A percentile compares a stretch with the other conserved stretches of the same genome.
These are phyloP conservation scores for Ormia ochracea DNA, from an alignment of 2,888 invertebrate species.

Conservation along the genomic window DNA sequence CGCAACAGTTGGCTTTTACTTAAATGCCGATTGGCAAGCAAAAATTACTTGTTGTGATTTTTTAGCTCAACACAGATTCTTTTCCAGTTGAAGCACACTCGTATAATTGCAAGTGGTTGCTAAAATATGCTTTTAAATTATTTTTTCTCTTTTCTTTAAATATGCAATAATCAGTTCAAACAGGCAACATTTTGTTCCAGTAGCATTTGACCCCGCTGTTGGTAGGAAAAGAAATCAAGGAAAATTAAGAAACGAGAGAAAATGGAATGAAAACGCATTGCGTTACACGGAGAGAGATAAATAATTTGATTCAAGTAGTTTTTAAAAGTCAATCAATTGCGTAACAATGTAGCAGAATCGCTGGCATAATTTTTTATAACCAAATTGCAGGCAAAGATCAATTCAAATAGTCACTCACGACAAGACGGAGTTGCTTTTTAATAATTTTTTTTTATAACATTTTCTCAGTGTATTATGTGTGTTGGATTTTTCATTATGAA, in stretches of 20 bases:
- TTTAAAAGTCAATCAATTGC: no score
- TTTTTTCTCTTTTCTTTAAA: background rate
- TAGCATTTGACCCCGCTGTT: conserved; percentile 45
- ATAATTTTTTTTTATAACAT: no score
- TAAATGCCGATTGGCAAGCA: conserved; percentile 17
- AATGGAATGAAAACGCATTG: no score
- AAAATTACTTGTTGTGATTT: conserved; percentile 9
- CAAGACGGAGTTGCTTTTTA: no score
- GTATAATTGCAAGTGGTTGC: conserved; percentile 11
- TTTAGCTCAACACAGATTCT: background rate
- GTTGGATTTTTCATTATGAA: background rate
- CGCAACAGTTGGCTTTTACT: conserved; percentile 20
- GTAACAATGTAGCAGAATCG: no score
- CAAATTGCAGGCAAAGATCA: no score
- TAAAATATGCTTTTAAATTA: background rate
- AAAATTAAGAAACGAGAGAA: no score
- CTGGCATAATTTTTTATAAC: no score
- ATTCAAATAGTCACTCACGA: no score
- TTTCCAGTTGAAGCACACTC: background rate
- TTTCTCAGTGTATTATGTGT: no score
- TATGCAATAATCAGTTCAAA: conserved; percentile 12
- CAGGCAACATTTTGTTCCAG: conserved; percentile 39
- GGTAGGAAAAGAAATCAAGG: conserved; percentile 3
- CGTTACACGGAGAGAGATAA: conserved; percentile 8
- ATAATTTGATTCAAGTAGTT: background rate